Evolutionary conservation across 1,140 invertebrate species (phyloP).

Genomic region (Sitophilus oryzae): DNA sequence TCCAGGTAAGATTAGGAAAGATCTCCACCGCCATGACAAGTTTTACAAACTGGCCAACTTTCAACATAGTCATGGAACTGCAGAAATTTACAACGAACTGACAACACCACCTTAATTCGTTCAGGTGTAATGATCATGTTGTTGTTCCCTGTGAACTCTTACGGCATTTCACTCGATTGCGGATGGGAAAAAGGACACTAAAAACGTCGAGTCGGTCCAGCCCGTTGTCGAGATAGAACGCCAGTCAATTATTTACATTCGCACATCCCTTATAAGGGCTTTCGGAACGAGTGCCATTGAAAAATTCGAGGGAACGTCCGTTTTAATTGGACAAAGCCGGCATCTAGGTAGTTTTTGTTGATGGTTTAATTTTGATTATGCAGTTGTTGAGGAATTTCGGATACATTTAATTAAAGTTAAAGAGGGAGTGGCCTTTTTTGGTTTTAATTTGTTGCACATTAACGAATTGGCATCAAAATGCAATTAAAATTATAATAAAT

Average conservation of each 20-base stretch:
- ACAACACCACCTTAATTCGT: constrained; percentile 3
- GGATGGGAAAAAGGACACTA: not conserved
- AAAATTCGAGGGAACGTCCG: not conserved
- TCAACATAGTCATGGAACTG: no score
- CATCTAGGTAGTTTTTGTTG: no score
- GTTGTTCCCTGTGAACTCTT: constrained; percentile 4
- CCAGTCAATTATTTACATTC: not conserved
- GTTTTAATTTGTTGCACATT: no score
- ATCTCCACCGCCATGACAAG: no score
- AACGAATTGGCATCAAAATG: no score
- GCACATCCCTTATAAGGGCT: not conserved
- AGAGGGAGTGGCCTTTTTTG: no score
- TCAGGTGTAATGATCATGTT: constrained; percentile 10
- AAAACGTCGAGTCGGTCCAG: not conserved
- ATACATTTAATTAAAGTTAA: no score
- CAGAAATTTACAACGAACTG: not conserved
- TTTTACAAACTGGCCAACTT: no score
- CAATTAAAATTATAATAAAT: no score
- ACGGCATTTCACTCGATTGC: constrained; percentile 2
- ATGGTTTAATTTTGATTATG: no score
- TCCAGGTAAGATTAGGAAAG: no score
- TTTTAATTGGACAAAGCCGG: not conserved
- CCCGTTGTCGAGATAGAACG: not conserved
- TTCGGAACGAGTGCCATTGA: not conserved
- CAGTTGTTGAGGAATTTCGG: no score